Percentiles rank a stretch among this genome's conserved stretches.
These are phyloP conservation scores for Pollenia griseotomentosa DNA, from an alignment of 2,888 invertebrate genomes.

Conservation along the genomic window DNA sequence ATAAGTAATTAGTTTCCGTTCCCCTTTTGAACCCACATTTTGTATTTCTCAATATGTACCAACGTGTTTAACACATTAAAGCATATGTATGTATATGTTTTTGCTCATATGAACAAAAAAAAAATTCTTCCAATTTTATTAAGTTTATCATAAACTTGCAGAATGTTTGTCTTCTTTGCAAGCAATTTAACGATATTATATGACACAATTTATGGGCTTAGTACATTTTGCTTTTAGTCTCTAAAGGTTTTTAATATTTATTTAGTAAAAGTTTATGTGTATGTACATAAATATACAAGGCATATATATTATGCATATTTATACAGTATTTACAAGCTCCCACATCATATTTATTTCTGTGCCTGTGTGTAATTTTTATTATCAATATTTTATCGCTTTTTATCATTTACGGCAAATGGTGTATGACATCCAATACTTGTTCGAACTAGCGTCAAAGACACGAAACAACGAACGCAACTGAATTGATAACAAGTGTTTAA, in stretches of 20 bases:
- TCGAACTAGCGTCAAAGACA: background rate
- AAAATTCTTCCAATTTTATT: background rate
- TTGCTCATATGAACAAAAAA: too few relatives aligned
- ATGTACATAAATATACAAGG: background rate
- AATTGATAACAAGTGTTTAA: constrained; percentile 32
- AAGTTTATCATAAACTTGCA: constrained; percentile 1
- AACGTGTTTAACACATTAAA: too few relatives aligned
- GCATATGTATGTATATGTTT: too few relatives aligned
- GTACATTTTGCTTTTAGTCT: constrained; percentile 9
- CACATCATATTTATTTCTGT: background rate
- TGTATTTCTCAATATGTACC: too few relatives aligned
- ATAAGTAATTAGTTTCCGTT: too few relatives aligned
- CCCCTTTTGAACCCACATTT: too few relatives aligned
- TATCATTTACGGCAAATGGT: constrained; percentile 44
- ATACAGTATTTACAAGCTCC: constrained; percentile 5
- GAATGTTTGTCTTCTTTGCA: background rate
- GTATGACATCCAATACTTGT: constrained; percentile 1
- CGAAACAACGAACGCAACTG: constrained; percentile 20
- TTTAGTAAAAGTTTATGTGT: background rate
- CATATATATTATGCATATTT: too few relatives aligned
- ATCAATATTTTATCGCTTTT: constrained; percentile 64
- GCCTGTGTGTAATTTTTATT: background rate
- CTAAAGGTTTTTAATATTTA: background rate
- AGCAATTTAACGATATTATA: background rate
- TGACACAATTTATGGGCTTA: background rate